phyloP scores from a whole-genome alignment of 2,797 vertebrate genomes.

The Neoniphon sammara region DNA sequence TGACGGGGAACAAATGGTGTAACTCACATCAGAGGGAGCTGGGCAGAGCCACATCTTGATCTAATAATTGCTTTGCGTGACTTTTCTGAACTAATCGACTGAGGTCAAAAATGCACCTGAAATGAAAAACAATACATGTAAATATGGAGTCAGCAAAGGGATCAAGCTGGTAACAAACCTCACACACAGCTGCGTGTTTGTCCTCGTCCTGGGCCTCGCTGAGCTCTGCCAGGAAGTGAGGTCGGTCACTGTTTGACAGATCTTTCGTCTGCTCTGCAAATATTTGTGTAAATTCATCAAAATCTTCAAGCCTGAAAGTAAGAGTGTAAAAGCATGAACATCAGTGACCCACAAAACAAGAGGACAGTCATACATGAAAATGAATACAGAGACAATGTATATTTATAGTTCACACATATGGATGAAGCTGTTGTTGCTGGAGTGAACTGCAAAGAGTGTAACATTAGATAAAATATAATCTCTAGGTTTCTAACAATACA shows the following conservation, averaged over 20 bases:
- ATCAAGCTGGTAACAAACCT: slow-evolving; percentile 80
- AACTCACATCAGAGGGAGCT: no score
- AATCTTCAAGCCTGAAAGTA: slow-evolving; percentile 87
- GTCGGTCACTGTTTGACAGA: slow-evolving; percentile 69
- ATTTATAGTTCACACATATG: no score
- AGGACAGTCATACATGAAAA: no score
- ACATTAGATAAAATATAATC: no score
- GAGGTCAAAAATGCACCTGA: neutral
- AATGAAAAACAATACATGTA: neutral
- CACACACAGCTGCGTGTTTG: slow-evolving; percentile 85
- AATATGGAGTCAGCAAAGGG: neutral
- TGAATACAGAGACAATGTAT: no score
- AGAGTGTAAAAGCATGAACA: neutral
- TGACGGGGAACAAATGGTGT: neutral
- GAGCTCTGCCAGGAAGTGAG: slow-evolving; percentile 85
- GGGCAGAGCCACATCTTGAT: no score
- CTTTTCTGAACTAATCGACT: neutral
- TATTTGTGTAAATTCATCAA: slow-evolving; percentile 85
- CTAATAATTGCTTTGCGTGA: no score
- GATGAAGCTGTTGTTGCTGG: no score
- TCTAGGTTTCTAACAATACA: no score
- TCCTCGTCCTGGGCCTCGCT: slow-evolving; percentile 83
- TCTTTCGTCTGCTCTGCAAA: slow-evolving; percentile 77
- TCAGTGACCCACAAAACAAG: no score
- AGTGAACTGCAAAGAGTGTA: no score